phyloP scores from a whole-genome alignment of 2,113 vertebrate species.

The Prunella himalayana region DNA sequence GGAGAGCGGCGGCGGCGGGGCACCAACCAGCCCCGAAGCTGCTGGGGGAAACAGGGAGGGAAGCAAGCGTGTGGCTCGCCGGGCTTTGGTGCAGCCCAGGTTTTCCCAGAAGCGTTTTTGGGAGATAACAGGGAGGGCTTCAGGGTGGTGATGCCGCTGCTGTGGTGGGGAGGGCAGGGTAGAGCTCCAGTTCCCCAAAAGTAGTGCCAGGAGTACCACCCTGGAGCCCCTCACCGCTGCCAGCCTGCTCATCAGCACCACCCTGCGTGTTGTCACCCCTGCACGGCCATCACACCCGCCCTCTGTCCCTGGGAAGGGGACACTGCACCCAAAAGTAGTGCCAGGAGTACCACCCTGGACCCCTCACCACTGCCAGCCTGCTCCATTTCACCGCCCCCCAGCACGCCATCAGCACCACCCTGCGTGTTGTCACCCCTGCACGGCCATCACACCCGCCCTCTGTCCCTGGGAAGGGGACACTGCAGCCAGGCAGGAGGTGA shows the following conservation, averaged over 20 bases:
- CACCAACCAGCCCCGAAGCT: not conserved
- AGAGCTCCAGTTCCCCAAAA: not conserved
- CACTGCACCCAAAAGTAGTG: fast-evolving
- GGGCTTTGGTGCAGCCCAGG: not conserved
- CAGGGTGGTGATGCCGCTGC: fast-evolving
- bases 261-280: not conserved
- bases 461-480: not conserved
- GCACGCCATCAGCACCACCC: not conserved
- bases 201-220: not conserved
- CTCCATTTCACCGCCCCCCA: no score
- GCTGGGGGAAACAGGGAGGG: not conserved
- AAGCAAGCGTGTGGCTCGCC: fast-evolving
- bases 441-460: fast-evolving
- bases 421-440: not conserved
- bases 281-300: fast-evolving
- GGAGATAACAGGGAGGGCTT: not conserved
- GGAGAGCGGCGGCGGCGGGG: not conserved
- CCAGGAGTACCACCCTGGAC: no score
- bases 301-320: not conserved
- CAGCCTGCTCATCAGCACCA: not conserved
- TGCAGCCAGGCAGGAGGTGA: not conserved
- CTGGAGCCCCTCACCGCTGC: fast-evolving
- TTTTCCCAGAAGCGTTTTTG: not conserved
- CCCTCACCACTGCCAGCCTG: fast-evolving
- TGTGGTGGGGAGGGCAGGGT: not conserved